Percentiles rank a stretch among this genome's conserved stretches.
These are phyloP conservation scores for Thereva nobilitata DNA, from an alignment of 2,888 invertebrate species.

Conservation along the genomic window DNA sequence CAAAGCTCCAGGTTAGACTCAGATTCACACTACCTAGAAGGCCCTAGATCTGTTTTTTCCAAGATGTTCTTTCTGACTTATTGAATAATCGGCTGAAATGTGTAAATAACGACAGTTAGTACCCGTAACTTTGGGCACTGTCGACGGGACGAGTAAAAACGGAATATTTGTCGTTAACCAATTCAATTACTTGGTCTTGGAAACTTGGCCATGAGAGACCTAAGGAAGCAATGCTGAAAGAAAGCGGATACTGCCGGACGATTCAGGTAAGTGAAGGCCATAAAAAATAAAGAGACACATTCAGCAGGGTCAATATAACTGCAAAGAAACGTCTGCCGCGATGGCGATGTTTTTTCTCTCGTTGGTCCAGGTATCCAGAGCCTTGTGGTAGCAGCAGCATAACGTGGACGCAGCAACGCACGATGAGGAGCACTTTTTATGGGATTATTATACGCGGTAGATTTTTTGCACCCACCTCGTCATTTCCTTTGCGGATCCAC, in stretches of 20 bases:
- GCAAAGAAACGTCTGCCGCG: constrained; percentile 30
- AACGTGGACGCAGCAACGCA: constrained; percentile 29
- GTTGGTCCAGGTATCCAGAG: constrained; percentile 14
- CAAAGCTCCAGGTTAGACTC: constrained; percentile 27
- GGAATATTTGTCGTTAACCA: constrained; percentile 46
- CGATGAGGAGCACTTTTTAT: constrained; percentile 42
- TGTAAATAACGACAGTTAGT: constrained; percentile 45
- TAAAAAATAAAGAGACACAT: constrained; percentile 36
- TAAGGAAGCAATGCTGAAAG: constrained; percentile 29
- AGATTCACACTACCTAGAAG: constrained; percentile 34
- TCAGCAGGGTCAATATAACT: constrained; percentile 30
- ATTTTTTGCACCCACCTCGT: constrained; percentile 48
- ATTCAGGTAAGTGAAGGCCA: constrained; percentile 6
- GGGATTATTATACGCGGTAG: constrained; percentile 47
- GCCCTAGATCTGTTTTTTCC: constrained; percentile 25
- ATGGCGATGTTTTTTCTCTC: constrained; percentile 19
- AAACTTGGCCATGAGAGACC: constrained; percentile 28
- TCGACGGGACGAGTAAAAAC: constrained; percentile 46
- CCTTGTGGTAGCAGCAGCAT: background rate
- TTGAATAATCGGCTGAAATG: constrained; percentile 46
- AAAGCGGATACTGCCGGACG: constrained; percentile 19
- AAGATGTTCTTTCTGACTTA: constrained; percentile 43
- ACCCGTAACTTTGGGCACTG: constrained; percentile 39
- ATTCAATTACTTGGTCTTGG: constrained; percentile 44
- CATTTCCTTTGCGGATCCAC: constrained; percentile 44